Base-by-base conservation (phyloP, 2,888 invertebrate genomes). In the Mamestra brassicae region DNA sequence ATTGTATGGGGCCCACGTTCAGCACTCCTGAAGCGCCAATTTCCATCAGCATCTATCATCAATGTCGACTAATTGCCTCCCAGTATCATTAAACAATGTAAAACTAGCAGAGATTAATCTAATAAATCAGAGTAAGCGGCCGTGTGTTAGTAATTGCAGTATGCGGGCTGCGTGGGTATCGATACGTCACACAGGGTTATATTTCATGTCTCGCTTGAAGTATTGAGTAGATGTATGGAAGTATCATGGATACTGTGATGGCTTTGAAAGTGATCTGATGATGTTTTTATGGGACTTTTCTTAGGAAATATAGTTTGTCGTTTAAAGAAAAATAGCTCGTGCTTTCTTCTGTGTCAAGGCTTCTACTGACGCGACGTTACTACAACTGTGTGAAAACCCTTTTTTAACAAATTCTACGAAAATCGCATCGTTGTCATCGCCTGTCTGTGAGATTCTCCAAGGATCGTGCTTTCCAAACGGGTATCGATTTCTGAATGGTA, bases 121-220 rank as follows among this genome's bases (percentile, higher is more conserved):
- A 65, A 84, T 84, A 84, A 80, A 84, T 75, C 68, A 83, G 70
- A 71, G 34, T 4, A 71, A 17, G 57, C 26, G 45, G 45, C 64
- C 52, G 67, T 68, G 80, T 74, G 64, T 58, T 79, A 62, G 57
- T 70, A 60, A 73, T 70, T 79, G 63, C 61, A 38, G 63, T 61
- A 74, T 57, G 11, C 57, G 45, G 50, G 54, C 11, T 58, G 74
- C 60, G 84, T 83, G 74, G 84, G 74, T 50, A 70, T 64, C 64
- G 70, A 67, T 64, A 57, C 65, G 47, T 42, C 67, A 45, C 38
- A 15, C 47, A 26, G 74, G 60, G 60, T 68, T 61, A 66, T 83
- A 74, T 79, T 71, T 80, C 84, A 74, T 58, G 64, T 67, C 26
- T 45, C 38, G 58, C 67, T n/a, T 68, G 78, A 83, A 26, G 47